phyloP scores from a whole-genome alignment of 2,113 vertebrate species.

The Zapornia atra region DNA sequence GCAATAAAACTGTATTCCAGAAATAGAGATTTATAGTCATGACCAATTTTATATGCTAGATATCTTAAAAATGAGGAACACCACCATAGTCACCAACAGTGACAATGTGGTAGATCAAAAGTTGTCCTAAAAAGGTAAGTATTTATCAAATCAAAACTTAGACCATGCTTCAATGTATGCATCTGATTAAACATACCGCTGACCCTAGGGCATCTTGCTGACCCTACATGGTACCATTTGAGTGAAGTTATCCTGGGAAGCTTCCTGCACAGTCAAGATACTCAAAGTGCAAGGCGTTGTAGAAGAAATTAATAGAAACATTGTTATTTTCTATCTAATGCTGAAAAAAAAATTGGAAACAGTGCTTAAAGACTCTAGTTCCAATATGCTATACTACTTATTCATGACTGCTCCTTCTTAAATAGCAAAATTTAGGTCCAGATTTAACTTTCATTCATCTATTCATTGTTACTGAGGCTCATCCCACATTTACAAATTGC shows the following conservation, averaged over 20 bases:
- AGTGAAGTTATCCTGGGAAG: background rate
- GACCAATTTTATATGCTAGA: background rate
- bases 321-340: background rate
- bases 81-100: background rate
- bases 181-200: background rate
- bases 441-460: background rate
- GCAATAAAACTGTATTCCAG: background rate
- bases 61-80: background rate
- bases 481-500: background rate
- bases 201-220: background rate
- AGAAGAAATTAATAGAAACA: background rate
- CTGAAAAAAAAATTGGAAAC: background rate
- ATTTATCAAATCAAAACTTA: background rate
- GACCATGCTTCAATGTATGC: background rate
- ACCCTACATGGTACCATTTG: background rate
- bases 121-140: background rate
- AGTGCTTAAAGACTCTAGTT: background rate
- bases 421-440: background rate
- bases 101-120: background rate
- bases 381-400: background rate
- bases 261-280: background rate
- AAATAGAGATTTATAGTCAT: background rate
- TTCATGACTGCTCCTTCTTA: background rate
- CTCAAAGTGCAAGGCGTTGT: background rate
- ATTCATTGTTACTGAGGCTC: background rate